Evolutionary conservation across 2,113 vertebrate species (phyloP).

Genomic region (Istiophorus platypterus): DNA sequence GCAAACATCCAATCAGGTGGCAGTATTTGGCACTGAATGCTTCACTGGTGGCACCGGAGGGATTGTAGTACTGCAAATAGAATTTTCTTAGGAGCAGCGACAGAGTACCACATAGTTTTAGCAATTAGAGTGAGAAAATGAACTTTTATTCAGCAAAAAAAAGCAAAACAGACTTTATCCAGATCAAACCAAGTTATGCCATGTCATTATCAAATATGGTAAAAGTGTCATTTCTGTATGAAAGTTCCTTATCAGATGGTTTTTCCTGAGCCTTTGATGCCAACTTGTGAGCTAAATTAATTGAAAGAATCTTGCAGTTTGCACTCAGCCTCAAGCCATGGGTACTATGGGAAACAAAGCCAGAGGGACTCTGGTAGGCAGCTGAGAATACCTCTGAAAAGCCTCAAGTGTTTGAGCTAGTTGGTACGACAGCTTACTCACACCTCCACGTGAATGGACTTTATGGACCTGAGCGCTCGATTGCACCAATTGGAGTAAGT

Average conservation of each 20-base stretch:
- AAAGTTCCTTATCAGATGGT: not conserved
- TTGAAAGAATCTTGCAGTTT: slow-evolving; percentile 25
- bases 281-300: slow-evolving; percentile 32
- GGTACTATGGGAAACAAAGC: slow-evolving; percentile 31
- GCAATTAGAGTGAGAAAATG: slow-evolving; percentile 3
- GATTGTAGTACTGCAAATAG: not conserved
- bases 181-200: slow-evolving; percentile 23
- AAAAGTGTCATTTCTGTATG: slow-evolving; percentile 22
- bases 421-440: slow-evolving; percentile 56
- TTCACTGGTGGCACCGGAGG: not conserved
- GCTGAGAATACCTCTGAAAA: slow-evolving; percentile 34
- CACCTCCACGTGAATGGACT: slow-evolving; percentile 64
- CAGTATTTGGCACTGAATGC: slow-evolving; percentile 12
- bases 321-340: slow-evolving; percentile 10
- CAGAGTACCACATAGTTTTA: not conserved
- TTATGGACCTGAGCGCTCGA: slow-evolving; percentile 51
- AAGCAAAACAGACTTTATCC: not conserved
- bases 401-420: slow-evolving; percentile 47
- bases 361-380: slow-evolving; percentile 19
- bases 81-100: slow-evolving; percentile 21
- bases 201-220: slow-evolving; percentile 26
- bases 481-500: slow-evolving; percentile 46
- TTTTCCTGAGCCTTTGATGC: slow-evolving; percentile 37
- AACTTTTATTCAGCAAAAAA: not conserved
- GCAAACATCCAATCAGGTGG: slow-evolving; percentile 28